phyloP scores from a whole-genome alignment of 2,113 vertebrate genomes.

The Calidris pugnax region DNA sequence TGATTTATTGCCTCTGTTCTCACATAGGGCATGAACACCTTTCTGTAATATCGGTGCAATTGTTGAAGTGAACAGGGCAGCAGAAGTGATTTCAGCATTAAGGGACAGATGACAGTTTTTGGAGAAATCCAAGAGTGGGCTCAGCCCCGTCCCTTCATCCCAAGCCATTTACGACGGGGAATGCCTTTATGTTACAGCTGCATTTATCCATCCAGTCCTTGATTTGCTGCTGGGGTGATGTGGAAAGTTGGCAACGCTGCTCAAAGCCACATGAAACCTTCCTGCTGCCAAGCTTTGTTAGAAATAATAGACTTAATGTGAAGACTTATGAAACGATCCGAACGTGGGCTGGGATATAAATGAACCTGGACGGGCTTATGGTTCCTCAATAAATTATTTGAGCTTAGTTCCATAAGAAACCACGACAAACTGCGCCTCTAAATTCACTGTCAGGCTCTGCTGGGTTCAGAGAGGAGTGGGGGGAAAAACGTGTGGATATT shows the following conservation, averaged over 20 bases:
- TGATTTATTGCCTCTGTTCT: neutral
- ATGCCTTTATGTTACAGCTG: neutral
- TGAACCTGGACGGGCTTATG: neutral
- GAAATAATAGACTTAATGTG: neutral
- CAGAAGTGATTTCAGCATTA: neutral
- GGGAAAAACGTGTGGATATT: neutral
- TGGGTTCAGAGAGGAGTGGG: neutral
- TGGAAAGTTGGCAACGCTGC: constrained; percentile 8
- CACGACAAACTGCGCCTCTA: neutral
- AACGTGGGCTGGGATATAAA: neutral
- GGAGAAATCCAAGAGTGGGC: neutral
- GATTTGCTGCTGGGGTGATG: neutral
- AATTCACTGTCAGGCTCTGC: neutral
- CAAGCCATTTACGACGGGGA: neutral
- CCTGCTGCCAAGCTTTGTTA: neutral
- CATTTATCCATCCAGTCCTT: neutral
- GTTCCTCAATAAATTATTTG: neutral
- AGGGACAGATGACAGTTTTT: accelerated
- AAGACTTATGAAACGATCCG: neutral
- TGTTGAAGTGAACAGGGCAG: neutral
- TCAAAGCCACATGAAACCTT: neutral
- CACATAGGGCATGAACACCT: accelerated
- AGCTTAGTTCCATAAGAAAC: neutral
- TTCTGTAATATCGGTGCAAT: neutral
- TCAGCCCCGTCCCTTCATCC: neutral